phyloP scores from a whole-genome alignment of 2,888 invertebrate genomes.

The Sminthurides aquaticus region DNA sequence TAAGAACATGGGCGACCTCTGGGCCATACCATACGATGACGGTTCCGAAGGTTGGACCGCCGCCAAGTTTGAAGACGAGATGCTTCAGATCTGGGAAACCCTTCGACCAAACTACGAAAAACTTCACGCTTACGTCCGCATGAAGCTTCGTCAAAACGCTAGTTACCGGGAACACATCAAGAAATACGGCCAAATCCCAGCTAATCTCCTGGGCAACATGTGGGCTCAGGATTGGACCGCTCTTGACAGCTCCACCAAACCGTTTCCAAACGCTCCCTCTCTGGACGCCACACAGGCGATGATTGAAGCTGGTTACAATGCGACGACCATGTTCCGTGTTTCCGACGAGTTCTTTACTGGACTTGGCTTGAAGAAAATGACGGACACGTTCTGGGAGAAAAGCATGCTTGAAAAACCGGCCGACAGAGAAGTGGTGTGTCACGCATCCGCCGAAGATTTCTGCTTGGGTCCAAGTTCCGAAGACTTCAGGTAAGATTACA shows the following conservation, averaged over 20 bases:
- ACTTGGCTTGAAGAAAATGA: constrained; percentile 68
- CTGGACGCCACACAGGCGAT: constrained; percentile 70
- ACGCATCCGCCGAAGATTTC: constrained; percentile 75
- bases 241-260: constrained; percentile 64
- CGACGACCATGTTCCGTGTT: constrained; percentile 62
- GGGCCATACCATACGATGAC: constrained; percentile 30
- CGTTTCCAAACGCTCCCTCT: constrained; percentile 62
- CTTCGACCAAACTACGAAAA: constrained; percentile 27
- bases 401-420: constrained; percentile 70
- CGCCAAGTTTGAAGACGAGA: constrained; percentile 25
- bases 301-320: constrained; percentile 49
- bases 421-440: constrained; percentile 59
- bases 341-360: constrained; percentile 76
- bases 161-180: constrained; percentile 3
- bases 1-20: constrained; percentile 30
- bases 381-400: constrained; percentile 75
- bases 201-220: constrained; percentile 56
- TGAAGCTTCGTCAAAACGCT: constrained; percentile 19
- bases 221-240: constrained; percentile 78
- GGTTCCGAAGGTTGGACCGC: constrained; percentile 27
- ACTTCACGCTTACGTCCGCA: constrained; percentile 26
- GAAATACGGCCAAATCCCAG: constrained; percentile 21
- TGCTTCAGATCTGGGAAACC: constrained; percentile 22
- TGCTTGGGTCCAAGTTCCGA: constrained; percentile 49
- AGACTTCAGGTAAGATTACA: constrained; percentile 12